phyloP scores from a whole-genome alignment of 2,888 invertebrate species.

The Metallyticus violacea region DNA sequence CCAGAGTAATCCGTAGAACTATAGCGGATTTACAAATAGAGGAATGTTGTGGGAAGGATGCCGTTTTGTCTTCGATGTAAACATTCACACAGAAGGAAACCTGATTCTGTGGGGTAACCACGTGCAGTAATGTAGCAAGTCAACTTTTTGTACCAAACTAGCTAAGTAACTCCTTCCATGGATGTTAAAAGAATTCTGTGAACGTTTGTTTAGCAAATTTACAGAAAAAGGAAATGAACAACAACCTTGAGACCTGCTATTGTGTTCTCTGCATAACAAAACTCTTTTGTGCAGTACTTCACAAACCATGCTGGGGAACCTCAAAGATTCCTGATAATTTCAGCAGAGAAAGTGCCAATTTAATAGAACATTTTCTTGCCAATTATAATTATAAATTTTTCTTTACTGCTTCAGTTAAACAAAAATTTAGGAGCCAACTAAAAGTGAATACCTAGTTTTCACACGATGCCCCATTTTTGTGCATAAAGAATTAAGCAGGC shows the following conservation, averaged over 20 bases:
- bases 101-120: not conserved
- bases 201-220: not conserved
- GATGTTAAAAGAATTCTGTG: not conserved
- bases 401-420: too few species aligned
- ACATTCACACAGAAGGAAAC: not conserved
- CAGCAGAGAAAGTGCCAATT: too few species aligned
- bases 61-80: not conserved
- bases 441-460: too few species aligned
- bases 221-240: not conserved
- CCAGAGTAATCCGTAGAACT: too few species aligned
- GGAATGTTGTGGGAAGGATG: not conserved
- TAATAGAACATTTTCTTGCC: too few species aligned
- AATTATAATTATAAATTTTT: too few species aligned
- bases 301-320: too few species aligned
- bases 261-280: not conserved
- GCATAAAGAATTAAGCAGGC: too few species aligned
- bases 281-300: too few species aligned
- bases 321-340: too few species aligned
- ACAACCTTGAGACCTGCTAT: not conserved
- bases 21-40: not conserved
- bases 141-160: not conserved
- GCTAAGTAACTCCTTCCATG: not conserved
- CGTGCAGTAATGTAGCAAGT: not conserved
- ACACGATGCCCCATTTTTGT: too few species aligned
- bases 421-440: too few species aligned